These are phyloP conservation scores for Melipona quadrifasciata DNA, from an alignment of 1,140 invertebrate species.

Conservation along the genomic window DNA sequence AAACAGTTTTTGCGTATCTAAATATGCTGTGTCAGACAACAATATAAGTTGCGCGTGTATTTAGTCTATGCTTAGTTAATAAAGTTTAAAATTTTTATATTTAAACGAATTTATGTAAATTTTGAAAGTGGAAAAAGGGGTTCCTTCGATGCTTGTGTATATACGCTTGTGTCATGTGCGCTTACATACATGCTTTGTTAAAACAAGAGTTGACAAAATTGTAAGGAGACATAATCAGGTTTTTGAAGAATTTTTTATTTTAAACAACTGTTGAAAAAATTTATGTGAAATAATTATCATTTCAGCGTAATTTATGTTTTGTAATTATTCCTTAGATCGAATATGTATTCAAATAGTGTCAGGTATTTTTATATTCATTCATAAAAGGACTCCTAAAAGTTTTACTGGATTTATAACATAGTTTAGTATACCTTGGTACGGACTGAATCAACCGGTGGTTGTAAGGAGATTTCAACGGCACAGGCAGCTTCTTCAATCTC, in stretches of 20 bases:
- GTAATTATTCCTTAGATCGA: not conserved
- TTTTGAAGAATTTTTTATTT: not conserved
- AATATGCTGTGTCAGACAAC: slow-evolving; percentile 39
- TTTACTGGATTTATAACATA: not conserved
- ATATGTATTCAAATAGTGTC: not conserved
- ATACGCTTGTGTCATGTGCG: too few relatives aligned
- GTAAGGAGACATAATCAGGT: not conserved
- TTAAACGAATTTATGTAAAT: too few relatives aligned
- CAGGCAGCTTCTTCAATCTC: not conserved
- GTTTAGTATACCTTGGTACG: not conserved
- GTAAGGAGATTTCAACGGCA: not conserved
- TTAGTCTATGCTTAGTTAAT: not conserved
- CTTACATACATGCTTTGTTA: too few relatives aligned
- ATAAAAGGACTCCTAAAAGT: not conserved
- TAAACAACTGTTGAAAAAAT: not conserved
- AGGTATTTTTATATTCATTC: not conserved
- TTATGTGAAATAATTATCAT: not conserved
- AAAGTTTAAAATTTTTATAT: too few relatives aligned
- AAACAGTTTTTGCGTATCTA: slow-evolving; percentile 51
- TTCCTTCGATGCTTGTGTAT: too few relatives aligned
- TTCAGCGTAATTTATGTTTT: not conserved
- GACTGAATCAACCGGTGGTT: not conserved
- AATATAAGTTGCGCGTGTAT: not conserved
- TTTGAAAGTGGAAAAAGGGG: too few relatives aligned
- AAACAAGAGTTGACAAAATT: not conserved